Conservation (phyloP, 1,140 invertebrate species). For the Sipha flava region DNA sequence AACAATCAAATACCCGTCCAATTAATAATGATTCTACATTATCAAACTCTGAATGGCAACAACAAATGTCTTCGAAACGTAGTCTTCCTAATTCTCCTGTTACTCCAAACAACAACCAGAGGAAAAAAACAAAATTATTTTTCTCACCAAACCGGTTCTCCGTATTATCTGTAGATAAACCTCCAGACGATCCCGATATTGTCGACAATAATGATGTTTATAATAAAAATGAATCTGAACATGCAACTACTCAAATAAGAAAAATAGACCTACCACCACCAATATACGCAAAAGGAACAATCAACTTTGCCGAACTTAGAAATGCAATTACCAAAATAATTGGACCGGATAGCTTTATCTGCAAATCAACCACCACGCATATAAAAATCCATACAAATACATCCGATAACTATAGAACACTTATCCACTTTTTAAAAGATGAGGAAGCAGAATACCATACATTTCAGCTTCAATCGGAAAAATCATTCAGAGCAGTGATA, state of each 20-base stretch:
- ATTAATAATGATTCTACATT: neutral
- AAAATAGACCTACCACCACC: neutral
- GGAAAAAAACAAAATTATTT: too few relatives aligned
- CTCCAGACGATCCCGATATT: too few relatives aligned
- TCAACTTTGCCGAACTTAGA: too few relatives aligned
- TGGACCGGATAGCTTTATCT: too few relatives aligned
- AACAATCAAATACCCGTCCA: neutral
- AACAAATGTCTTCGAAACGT: neutral
- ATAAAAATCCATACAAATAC: neutral
- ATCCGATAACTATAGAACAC: neutral
- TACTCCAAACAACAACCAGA: neutral
- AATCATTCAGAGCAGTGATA: conserved; percentile 40
- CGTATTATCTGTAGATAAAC: too few relatives aligned
- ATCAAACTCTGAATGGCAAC: neutral
- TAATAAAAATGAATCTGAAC: neutral
- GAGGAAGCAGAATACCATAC: too few relatives aligned
- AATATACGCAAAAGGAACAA: too few relatives aligned
- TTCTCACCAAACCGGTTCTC: too few relatives aligned
- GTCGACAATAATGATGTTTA: too few relatives aligned
- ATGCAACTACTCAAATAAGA: neutral
- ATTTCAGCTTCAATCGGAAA: conserved; percentile 41
- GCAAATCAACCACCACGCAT: too few relatives aligned
- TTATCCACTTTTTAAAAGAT: neutral
- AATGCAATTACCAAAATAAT: too few relatives aligned
- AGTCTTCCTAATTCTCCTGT: neutral